A percentile compares a stretch with the other conserved stretches of the same genome.
These are phyloP conservation scores for Omphaloscelis lunosa DNA, from an alignment of 2,888 invertebrate genomes.

Conservation along the genomic window DNA sequence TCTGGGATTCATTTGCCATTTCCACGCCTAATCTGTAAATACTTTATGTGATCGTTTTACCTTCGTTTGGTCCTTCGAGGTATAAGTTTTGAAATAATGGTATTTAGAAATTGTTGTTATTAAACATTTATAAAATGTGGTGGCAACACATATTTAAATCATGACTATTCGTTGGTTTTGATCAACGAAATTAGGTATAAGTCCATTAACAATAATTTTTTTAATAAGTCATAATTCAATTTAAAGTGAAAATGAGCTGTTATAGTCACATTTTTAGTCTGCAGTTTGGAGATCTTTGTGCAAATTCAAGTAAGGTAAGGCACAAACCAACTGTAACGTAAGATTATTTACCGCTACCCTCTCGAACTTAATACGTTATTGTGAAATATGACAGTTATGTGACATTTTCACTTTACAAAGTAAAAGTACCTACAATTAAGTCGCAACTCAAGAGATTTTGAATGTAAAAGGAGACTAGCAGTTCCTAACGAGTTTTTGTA, in stretches of 20 bases:
- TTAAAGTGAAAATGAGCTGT: background rate
- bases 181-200: too few relatives aligned
- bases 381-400: conserved; percentile 32
- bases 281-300: background rate
- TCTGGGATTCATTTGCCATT: conserved; percentile 77
- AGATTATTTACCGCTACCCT: conserved; percentile 4
- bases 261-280: background rate
- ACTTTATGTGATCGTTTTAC: conserved; percentile 52
- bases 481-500: background rate
- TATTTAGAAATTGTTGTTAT: background rate
- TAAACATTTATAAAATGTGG: conserved; percentile 2
- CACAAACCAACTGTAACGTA: background rate
- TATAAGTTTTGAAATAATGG: conserved; percentile 44
- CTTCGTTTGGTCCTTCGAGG: conserved; percentile 47
- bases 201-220: too few relatives aligned
- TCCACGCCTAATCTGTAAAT: conserved; percentile 73
- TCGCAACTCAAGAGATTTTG: background rate
- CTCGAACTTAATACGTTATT: conserved; percentile 7
- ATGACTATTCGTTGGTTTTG: background rate
- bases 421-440: conserved; percentile 4
- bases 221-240: too few relatives aligned
- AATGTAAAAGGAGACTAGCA: background rate
- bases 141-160: background rate
- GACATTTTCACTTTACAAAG: conserved; percentile 12
- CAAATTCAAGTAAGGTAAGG: background rate